phyloP scores from a whole-genome alignment of 2,888 invertebrate species.

The Octonoba sinensis region DNA sequence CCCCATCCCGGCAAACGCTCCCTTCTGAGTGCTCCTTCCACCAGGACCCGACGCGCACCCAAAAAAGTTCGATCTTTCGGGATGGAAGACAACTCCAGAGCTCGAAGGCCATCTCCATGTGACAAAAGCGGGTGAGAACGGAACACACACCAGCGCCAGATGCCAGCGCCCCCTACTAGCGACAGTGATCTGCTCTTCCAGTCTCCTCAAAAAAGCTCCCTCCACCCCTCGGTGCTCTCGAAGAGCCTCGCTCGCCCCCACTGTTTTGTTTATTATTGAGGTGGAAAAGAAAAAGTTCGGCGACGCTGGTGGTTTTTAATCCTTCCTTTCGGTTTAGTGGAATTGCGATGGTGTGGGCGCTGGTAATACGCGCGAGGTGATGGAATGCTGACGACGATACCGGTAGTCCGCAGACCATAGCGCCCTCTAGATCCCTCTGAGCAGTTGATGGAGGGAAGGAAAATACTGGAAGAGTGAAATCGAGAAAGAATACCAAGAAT shows the following conservation, averaged over 20 bases:
- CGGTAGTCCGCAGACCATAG: slow-evolving; percentile 23
- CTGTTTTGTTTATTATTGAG: no score
- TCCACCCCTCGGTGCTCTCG: no score
- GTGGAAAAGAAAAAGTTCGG: no score
- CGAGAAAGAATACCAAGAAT: neutral
- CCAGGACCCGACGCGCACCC: no score
- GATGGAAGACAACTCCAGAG: neutral
- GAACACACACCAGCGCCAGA: slow-evolving; percentile 1
- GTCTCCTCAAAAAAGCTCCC: no score
- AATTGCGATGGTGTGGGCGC: no score
- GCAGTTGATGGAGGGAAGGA: neutral
- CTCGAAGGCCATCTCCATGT: slow-evolving; percentile 35
- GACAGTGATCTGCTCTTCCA: slow-evolving; percentile 16
- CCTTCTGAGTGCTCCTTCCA: no score
- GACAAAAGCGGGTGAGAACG: slow-evolving; percentile 7
- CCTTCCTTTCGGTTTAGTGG: no score
- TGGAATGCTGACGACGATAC: neutral
- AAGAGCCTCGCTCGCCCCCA: no score
- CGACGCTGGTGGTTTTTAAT: no score
- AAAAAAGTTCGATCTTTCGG: slow-evolving; percentile 13
- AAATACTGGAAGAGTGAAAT: neutral
- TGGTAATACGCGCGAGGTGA: no score
- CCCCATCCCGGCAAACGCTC: no score
- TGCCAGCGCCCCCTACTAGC: slow-evolving; percentile 36
- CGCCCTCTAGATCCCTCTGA: slow-evolving; percentile 17